Evolutionary conservation across 2,113 vertebrate species (phyloP).

Genomic region (Athene noctua): DNA sequence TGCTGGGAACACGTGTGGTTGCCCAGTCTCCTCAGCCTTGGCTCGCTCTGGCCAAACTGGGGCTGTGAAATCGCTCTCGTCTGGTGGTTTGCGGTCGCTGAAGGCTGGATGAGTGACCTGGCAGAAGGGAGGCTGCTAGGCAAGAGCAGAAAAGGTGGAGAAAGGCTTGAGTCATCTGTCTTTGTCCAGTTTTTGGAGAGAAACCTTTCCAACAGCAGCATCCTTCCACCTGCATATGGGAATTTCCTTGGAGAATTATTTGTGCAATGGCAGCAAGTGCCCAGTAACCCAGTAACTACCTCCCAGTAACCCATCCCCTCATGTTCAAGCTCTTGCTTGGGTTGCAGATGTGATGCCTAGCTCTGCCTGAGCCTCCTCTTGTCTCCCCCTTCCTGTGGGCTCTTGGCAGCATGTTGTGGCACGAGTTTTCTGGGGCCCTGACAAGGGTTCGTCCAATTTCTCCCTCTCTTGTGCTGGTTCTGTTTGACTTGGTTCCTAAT

Average conservation of each 20-base stretch:
- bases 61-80: not conserved
- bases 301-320: too few relatives aligned
- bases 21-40: not conserved
- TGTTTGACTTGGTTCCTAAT: not conserved
- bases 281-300: too few relatives aligned
- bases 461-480: not conserved
- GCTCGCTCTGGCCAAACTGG: not conserved
- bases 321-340: too few relatives aligned
- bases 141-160: not conserved
- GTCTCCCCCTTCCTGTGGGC: not conserved
- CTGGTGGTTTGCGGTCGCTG: not conserved
- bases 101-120: not conserved
- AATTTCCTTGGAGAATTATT: not conserved
- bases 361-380: not conserved
- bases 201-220: not conserved
- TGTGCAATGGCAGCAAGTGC: not conserved
- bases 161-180: not conserved
- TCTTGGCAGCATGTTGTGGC: rapidly evolving
- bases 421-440: not conserved
- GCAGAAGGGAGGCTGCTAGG: not conserved
- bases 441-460: not conserved
- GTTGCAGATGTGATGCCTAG: not conserved
- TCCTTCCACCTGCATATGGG: not conserved
- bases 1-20: not conserved
- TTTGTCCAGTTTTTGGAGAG: not conserved